Evolutionary conservation across 2,888 invertebrate genomes (phyloP).

Genomic region (Nasonovia ribisnigri): DNA sequence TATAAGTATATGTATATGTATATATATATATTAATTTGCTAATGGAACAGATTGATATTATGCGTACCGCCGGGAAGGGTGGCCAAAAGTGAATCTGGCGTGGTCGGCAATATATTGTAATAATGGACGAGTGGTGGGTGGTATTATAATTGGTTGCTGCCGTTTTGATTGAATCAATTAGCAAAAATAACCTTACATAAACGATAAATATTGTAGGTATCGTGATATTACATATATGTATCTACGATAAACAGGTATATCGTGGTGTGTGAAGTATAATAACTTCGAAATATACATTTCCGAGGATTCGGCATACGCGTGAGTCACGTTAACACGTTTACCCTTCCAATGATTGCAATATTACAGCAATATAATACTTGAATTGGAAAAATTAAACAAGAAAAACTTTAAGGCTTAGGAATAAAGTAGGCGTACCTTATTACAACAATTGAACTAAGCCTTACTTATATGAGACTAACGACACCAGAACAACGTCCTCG

Average conservation of each 20-base stretch:
- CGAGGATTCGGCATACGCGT: not conserved
- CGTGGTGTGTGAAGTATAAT: not conserved
- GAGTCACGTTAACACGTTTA: not conserved
- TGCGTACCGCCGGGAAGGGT: not conserved
- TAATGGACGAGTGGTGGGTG: not conserved
- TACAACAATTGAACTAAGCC: not conserved
- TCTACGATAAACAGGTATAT: not conserved
- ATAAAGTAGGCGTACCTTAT: not conserved
- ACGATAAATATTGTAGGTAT: not conserved
- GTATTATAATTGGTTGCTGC: slow-evolving; percentile 12
- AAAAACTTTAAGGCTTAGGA: not conserved
- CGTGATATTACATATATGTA: not conserved
- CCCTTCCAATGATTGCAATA: not conserved
- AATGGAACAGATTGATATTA: slow-evolving; percentile 61
- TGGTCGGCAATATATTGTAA: slow-evolving; percentile 9
- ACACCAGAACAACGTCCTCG: not conserved
- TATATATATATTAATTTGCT: slow-evolving; percentile 57
- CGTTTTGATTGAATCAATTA: slow-evolving; percentile 14
- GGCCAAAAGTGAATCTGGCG: slow-evolving; percentile 20
- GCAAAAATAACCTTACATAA: not conserved
- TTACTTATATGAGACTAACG: not conserved
- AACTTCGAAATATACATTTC: not conserved
- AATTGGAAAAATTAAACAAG: not conserved
- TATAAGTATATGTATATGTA: not conserved
- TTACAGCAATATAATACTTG: too few relatives aligned